Evolutionary conservation across 1,140 invertebrate species (phyloP), one percentile per base, ranked within the genome.

Genomic region (Drosophila lacteicornis): DNA sequence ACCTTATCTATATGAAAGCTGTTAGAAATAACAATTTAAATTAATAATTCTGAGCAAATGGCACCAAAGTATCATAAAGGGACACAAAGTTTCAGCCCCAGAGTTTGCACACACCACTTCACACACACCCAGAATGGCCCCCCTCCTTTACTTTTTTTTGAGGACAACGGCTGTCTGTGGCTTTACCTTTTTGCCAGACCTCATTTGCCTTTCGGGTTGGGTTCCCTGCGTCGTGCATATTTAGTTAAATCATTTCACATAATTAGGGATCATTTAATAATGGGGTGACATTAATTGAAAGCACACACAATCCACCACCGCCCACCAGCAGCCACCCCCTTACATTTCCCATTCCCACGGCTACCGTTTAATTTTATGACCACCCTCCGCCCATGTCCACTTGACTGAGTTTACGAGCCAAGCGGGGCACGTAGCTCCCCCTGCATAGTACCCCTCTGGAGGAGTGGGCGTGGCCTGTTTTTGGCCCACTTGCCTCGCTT

Each of bases 191-290:
- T 83, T 33, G 36, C 71, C 40, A 25, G 19, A 65, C 40, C 62
- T 46, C 62, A 59, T 55, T 58, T 53, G 33, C 60, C 43, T 70
- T 45, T 36, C 22, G 53, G 53, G 27, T 65, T 53, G 70, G 55
- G 71, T 36, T 68, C 51, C 0, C 69, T 61, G 58, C 71, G 71
- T 40, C 47, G 66, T 79, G 85, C 85, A 90, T 90, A 90, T 90
- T 90, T 82, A 82, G 85, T 86, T 88, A 91, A 91, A 91, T 91
- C 88, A 91, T 91, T 92, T 92, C 91, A 92, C 91, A 92, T 92
- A 92, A 92, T 92, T 92, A 92, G 91, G 91, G 87, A 92, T 92
- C 91, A 92, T 92, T 92, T 92, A 92, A 92, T 92, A 92, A 92
- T 92, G 87, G 91, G 91, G 87, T 91, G 87, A 92, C 91, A 92